Base-by-base conservation (phyloP, 2,113 vertebrate genomes). In the Bothrops jararaca region DNA sequence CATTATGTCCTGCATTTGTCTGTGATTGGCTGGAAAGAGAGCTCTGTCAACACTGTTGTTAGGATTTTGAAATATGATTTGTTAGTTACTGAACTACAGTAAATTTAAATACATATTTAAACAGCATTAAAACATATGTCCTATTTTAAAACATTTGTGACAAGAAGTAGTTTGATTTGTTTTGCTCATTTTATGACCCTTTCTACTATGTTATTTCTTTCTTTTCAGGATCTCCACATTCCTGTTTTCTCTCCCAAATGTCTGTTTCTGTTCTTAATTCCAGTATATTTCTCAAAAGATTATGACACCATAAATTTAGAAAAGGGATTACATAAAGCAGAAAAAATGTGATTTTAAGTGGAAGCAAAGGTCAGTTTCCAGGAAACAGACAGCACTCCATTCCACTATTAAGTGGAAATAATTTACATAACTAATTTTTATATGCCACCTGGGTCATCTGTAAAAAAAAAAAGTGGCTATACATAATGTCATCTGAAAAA, bases 261-360 rank as follows among this genome's bases (percentile, higher is more conserved):
- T 64, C 50, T 86, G 54, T 29, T 56, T 86, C 53, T 93, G 69
- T 91, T 91, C 54, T 86, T 10, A n/a, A 64, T 60, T 56, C 69
- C 90, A 89, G 26, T 50, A 91, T 54, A 89, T 86, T 89, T 56
- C 54, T 64, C 48, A 89, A 85, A 58, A 56, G 93, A 91, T 91
- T 89, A 89, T 64, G 87, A 91, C 34, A 64, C 29, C 92, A 89
- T 95, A 94, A 93, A 95, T 88, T 90, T 85, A 89, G 85, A 92
- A 95, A 93, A 80, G 50, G 92, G 89, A 93, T 96, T 96, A 45
- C 88, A 94, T 87, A 89, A 74, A 86, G 29, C 29, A 95, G 91
- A 91, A 94, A 94, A 23, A 9, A 85, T 0, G 2, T 18, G 91
- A 93, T 89, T 88, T 85, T 93, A 12, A 90, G 24, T 92, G 58